Base-by-base conservation (phyloP, 37 sponge, comb jelly and placozoan species). In the Beroe forskalii region DNA sequence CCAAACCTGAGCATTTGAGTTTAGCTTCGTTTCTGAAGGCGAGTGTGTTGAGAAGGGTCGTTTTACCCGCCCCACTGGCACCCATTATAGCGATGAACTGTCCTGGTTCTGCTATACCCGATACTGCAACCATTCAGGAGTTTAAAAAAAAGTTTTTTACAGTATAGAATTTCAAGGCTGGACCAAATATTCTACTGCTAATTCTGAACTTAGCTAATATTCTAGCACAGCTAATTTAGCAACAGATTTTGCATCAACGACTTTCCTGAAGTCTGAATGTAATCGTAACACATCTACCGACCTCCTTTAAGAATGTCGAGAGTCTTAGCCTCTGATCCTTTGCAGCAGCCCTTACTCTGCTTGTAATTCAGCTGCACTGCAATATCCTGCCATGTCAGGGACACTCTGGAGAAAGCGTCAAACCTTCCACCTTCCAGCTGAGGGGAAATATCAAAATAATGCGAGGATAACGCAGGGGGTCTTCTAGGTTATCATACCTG, bases 61-160 rank as follows among this genome's bases (percentile, higher is more conserved):
- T 72, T 22, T 72, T 72, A 22, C 76, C 76, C 20, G 76, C 76
- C 19, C 76, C 76, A 72, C 76, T 72, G 8, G 76, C 76, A 8
- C 76, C 76, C 76, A 72, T 72, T 17, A 72, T 72, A 32, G 76
- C 76, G 6, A 72, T 72, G 40, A 72, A 72, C 76, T 72, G 76
- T 35, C 76, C 76, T 1, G 76, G 76, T 72, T 72, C 40, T 38
- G 27, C 76, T 17, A 72, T 28, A 27, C 76, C 76, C 8, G 76
- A 72, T 38, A 72, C 76, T 20, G 72, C 3, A 69, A 35, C n/a
- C n/a, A n/a, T n/a, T n/a, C n/a, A n/a, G n/a, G n/a, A n/a, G n/a
- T n/a, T n/a, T n/a, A n/a, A n/a, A n/a, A n/a, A n/a, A n/a, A n/a
- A n/a, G n/a, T n/a, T n/a, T n/a, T n/a, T n/a, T n/a, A n/a, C n/a